Evolutionary conservation across 2,888 invertebrate genomes (phyloP).

Genomic region (Drosophila neutralis): DNA sequence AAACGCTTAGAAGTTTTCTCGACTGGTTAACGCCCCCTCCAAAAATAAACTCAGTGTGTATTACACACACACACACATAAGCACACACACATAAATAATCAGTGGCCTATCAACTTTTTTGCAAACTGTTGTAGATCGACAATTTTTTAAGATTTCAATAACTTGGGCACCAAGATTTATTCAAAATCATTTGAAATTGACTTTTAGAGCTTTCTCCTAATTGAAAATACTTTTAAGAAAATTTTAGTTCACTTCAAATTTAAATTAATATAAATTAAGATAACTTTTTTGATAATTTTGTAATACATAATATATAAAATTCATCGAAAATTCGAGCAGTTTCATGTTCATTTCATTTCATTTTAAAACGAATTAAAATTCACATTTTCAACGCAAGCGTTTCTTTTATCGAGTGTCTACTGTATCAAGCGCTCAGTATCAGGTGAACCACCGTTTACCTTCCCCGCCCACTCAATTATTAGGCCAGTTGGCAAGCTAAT

Average conservation of each 20-base stretch:
- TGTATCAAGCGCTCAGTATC: background rate
- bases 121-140: background rate
- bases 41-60: background rate
- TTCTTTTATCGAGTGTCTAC: background rate
- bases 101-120: background rate
- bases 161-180: background rate
- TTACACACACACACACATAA: background rate
- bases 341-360: too few species aligned
- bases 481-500: conserved; percentile 74
- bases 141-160: background rate
- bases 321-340: too few species aligned
- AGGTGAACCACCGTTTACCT: conserved; percentile 20
- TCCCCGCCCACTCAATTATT: conserved; percentile 55
- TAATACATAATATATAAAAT: too few species aligned
- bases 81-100: background rate
- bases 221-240: background rate
- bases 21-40: conserved; percentile 49
- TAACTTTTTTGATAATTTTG: too few species aligned
- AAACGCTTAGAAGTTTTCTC: conserved; percentile 68
- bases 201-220: background rate
- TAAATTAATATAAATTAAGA: background rate
- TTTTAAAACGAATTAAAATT: background rate
- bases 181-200: background rate
- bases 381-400: background rate
- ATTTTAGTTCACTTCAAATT: background rate